These are phyloP conservation scores for Saccopteryx bilineata DNA, from an alignment of 2,113 vertebrate species.

Conservation along the genomic window DNA sequence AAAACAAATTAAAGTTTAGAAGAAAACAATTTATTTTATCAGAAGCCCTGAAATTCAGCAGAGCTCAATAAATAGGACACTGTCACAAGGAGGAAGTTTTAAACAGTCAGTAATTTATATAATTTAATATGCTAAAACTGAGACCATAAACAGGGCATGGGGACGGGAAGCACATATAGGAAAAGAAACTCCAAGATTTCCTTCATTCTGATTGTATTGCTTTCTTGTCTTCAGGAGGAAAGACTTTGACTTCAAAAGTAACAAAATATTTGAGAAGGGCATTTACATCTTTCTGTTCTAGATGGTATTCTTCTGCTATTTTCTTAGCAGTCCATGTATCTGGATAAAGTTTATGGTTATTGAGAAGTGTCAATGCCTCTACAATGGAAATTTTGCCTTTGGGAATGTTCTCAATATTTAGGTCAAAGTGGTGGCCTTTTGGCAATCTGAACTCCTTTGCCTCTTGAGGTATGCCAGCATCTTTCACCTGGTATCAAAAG, in stretches of 20 bases:
- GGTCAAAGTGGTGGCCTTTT: slow-evolving; percentile 80
- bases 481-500: slow-evolving; percentile 71
- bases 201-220: slow-evolving; percentile 89
- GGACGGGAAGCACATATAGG: background rate
- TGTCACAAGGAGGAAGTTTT: slow-evolving; percentile 26
- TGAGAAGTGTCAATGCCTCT: slow-evolving; percentile 92
- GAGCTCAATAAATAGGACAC: slow-evolving; percentile 57
- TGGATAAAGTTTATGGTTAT: slow-evolving; percentile 92
- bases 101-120: background rate
- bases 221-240: slow-evolving; percentile 87
- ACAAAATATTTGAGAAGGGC: slow-evolving; percentile 92
- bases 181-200: slow-evolving; percentile 58
- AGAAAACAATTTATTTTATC: slow-evolving; percentile 48
- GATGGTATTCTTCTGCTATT: slow-evolving; percentile 93
- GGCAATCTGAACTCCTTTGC: slow-evolving; percentile 87
- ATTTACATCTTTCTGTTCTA: slow-evolving; percentile 92
- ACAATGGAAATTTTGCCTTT: slow-evolving; percentile 94
- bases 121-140: slow-evolving; percentile 52
- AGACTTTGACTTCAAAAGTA: slow-evolving; percentile 91
- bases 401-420: slow-evolving; percentile 88
- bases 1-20: slow-evolving; percentile 35
- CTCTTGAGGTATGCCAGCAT: background rate
- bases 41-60: slow-evolving; percentile 24
- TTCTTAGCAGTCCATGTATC: slow-evolving; percentile 93
- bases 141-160: background rate